Evolutionary conservation across 1,140 invertebrate species (phyloP).

Genomic region (Drosophila prosaltans): DNA sequence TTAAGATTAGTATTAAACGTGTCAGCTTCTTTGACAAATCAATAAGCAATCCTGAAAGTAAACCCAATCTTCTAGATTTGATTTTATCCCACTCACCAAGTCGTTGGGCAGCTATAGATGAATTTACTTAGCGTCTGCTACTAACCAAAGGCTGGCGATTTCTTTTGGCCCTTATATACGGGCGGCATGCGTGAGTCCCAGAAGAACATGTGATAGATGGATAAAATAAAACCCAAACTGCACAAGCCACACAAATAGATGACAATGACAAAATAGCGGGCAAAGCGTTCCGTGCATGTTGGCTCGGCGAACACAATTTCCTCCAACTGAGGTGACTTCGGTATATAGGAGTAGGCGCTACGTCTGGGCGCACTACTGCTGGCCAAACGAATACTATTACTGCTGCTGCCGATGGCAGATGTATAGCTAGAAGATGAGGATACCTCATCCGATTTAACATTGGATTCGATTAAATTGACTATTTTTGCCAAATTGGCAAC

Average conservation of each 20-base stretch:
- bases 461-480: slow-evolving; percentile 72
- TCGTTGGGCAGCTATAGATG: neutral
- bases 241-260: slow-evolving; percentile 76
- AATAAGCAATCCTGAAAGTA: too few species aligned
- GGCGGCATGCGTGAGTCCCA: slow-evolving; percentile 82
- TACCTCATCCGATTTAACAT: slow-evolving; percentile 37
- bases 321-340: slow-evolving; percentile 66
- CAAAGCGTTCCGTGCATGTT: slow-evolving; percentile 73
- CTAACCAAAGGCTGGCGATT: slow-evolving; percentile 59
- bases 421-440: neutral
- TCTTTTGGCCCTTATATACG: slow-evolving; percentile 72
- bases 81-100: neutral
- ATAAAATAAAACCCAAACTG: slow-evolving; percentile 71
- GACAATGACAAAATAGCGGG: slow-evolving; percentile 71
- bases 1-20: too few species aligned
- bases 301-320: slow-evolving; percentile 70
- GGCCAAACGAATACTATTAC: slow-evolving; percentile 55
- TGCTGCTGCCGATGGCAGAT: neutral
- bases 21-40: too few species aligned
- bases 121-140: too few species aligned
- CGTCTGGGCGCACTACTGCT: slow-evolving; percentile 65
- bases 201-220: slow-evolving; percentile 79
- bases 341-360: slow-evolving; percentile 57
- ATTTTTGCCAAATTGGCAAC: slow-evolving; percentile 68
- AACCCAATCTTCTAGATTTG: too few species aligned